Conservation (phyloP, 2,888 invertebrate genomes). For the Sarcophaga variegata region DNA sequence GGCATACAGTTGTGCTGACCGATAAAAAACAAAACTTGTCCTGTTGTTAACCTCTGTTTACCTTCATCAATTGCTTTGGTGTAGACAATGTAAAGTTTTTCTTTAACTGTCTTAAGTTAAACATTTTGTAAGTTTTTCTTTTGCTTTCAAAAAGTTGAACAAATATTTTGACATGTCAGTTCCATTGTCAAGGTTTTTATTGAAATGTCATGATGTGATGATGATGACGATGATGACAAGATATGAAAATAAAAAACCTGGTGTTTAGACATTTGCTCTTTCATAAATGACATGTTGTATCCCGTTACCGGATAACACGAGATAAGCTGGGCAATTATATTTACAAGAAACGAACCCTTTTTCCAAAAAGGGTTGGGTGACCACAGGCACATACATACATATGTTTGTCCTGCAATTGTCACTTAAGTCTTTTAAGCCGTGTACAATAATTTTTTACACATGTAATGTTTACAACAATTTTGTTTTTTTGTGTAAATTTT, state of each 20-base stretch:
- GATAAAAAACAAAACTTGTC: constrained; percentile 25
- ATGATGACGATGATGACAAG: background rate
- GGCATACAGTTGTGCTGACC: background rate
- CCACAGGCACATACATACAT: constrained; percentile 31
- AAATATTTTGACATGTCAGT: constrained; percentile 51
- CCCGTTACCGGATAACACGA: constrained; percentile 35
- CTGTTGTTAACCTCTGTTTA: background rate
- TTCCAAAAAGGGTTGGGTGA: constrained; percentile 41
- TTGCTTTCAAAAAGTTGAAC: background rate
- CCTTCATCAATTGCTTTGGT: background rate
- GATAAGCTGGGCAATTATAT: constrained; percentile 50
- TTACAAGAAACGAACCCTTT: constrained; percentile 13
- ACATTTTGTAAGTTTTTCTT: background rate
- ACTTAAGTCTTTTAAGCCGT: constrained; percentile 48
- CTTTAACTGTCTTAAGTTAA: background rate
- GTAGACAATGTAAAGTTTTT: background rate
- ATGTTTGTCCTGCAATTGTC: constrained; percentile 36
- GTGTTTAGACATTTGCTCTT: constrained; percentile 35
- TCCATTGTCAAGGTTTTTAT: constrained; percentile 25
- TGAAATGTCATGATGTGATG: constrained; percentile 60
- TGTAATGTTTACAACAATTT: constrained; percentile 29
- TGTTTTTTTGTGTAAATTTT: background rate
- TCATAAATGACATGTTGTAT: constrained; percentile 8
- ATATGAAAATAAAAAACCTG: constrained; percentile 2
- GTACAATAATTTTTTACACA: constrained; percentile 4